Evolutionary conservation across 2,113 vertebrate genomes (phyloP), one percentile per base, ranked within the genome.

Genomic region (Cervus canadensis): DNA sequence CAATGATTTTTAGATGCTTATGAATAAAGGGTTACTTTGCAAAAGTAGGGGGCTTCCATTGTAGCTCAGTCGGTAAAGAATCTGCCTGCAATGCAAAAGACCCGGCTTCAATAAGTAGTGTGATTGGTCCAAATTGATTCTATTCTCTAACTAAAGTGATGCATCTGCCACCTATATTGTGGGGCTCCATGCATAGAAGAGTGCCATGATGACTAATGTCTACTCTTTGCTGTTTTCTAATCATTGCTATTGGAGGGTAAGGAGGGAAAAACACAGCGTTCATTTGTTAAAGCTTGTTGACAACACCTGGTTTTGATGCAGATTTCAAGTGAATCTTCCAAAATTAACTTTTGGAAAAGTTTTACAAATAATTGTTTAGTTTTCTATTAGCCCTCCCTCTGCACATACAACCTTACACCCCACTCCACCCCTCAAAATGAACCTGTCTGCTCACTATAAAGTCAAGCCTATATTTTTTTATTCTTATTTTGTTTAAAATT

Each of bases 271-370:
- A 21, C 25, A 59, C 10, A 67, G 25, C 7, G 43, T 17, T 82
- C n/a, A 50, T 74, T 64, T 52, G 56, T 74, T 95, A 85, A 97
- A 50, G 48, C 71, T 21, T 86, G 11, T 23, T 83, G 15, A 91
- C 92, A 67, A 17, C 83, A 95, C 74, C 89, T 97, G 93, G 78
- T 81, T 91, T 92, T 74, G 40, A 92, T 84, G 10, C 83, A 64
- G 56, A 87, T 83, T 97, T 95, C 52, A 82, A 97, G 94, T 93
- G 95, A 86, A 79, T 90, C 88, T 93, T 88, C 88, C 87, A 88
- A 94, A 94, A 94, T 90, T 83, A 54, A 26, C 43, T 84, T 91
- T 96, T 60, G 87, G 60, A 86, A 91, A 87, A 74, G 45, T 76
- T 67, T 96, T 74, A 9, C 78, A 94, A 89, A 92, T 94, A 96